Percentiles rank a stretch among this genome's conserved stretches.
Evolutionary conservation across 2,797 vertebrate species (phyloP).

Genomic region (Sardinella longiceps): DNA sequence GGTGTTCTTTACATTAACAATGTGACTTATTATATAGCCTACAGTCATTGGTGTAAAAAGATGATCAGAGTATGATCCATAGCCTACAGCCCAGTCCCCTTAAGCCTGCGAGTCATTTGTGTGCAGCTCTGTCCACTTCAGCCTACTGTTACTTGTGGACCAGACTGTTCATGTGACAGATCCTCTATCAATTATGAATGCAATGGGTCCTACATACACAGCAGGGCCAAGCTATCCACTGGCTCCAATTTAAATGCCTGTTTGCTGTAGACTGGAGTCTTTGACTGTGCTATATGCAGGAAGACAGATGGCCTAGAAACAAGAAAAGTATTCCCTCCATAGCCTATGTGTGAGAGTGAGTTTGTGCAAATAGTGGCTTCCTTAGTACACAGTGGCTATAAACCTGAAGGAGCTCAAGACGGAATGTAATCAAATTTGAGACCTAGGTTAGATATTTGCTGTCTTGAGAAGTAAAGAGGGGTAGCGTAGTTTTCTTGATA

Average conservation of each 20-base stretch:
- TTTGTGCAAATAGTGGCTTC: conserved; percentile 19
- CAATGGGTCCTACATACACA: conserved; percentile 24
- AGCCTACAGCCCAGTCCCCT: not conserved
- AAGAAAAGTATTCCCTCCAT: not conserved
- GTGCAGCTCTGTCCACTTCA: not conserved
- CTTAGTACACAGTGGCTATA: not conserved
- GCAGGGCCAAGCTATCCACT: conserved; percentile 23
- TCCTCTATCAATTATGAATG: conserved; percentile 56
- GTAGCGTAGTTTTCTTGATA: too few species aligned
- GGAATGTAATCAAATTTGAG: not conserved
- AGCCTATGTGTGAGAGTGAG: not conserved
- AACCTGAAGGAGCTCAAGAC: not conserved
- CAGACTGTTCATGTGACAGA: conserved; percentile 34
- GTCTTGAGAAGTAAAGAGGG: not conserved
- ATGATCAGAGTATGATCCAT: not conserved
- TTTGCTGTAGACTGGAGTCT: not conserved
- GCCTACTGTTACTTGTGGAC: not conserved
- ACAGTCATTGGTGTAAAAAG: not conserved
- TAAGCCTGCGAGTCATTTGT: not conserved
- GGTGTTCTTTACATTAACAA: not conserved
- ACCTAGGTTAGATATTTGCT: not conserved
- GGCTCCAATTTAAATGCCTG: not conserved
- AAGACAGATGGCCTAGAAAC: conserved; percentile 2
- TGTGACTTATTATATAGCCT: too few species aligned
- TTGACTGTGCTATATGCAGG: not conserved